Evolutionary conservation across 2,797 vertebrate species (phyloP).

Genomic region (Sebastes trivittatus): DNA sequence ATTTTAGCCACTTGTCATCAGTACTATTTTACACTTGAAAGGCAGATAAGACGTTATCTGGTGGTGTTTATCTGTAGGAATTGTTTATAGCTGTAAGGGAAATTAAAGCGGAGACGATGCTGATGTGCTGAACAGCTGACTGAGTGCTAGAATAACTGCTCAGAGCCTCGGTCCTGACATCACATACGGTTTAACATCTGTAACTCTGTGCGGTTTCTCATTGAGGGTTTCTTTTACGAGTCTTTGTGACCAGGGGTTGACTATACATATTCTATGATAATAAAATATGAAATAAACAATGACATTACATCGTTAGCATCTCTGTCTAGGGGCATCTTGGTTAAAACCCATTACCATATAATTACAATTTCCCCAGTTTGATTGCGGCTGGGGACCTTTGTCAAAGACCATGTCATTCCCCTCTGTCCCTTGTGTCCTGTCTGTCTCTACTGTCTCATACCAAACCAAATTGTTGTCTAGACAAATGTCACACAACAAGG

Average conservation of each 20-base stretch:
- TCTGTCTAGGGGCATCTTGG: background rate
- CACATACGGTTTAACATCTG: background rate
- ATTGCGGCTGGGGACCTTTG: background rate
- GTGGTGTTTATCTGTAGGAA: constrained; percentile 39
- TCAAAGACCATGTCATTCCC: background rate
- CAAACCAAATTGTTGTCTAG: background rate
- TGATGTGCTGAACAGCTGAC: constrained; percentile 2
- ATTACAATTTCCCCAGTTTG: background rate
- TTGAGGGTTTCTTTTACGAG: background rate
- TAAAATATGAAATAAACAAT: background rate
- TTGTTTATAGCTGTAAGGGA: constrained; percentile 25
- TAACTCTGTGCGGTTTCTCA: background rate
- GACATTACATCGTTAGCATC: background rate
- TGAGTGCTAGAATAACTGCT: background rate
- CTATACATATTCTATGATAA: background rate
- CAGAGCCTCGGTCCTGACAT: background rate
- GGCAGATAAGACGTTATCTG: constrained; percentile 35
- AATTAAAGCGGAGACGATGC: background rate
- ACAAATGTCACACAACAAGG: background rate
- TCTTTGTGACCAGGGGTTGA: background rate
- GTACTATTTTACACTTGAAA: constrained; percentile 33
- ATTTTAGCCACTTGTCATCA: constrained; percentile 55
- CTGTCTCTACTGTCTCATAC: background rate
- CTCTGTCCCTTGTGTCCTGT: background rate
- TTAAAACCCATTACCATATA: background rate